These are phyloP conservation scores for Galagoides demidoff DNA, from an alignment of 2,797 vertebrate genomes.

Conservation along the genomic window DNA sequence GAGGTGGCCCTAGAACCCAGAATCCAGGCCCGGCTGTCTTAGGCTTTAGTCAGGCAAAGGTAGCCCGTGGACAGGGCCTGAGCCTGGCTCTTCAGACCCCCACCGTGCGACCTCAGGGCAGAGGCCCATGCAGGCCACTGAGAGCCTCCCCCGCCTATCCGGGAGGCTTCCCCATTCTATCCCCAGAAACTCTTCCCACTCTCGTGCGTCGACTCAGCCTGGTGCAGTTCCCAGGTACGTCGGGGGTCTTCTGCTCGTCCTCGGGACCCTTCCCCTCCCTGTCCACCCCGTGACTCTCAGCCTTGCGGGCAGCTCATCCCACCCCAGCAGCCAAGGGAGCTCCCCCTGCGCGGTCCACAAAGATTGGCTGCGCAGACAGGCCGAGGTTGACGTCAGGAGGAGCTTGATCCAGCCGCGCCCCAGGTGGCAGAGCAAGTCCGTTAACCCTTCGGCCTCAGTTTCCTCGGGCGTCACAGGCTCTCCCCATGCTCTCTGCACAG, in stretches of 20 bases:
- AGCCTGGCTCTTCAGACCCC: background rate
- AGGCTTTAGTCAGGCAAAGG: background rate
- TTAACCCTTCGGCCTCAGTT: background rate
- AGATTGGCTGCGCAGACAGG: no score
- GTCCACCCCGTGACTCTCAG: background rate
- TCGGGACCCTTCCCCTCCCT: background rate
- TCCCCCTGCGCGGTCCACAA: background rate
- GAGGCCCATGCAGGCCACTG: background rate
- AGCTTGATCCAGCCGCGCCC: background rate
- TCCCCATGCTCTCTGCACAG: background rate
- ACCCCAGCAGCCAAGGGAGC: background rate
- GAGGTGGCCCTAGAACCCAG: background rate
- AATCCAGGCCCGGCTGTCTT: background rate
- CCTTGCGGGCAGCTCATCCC: background rate
- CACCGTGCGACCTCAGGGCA: background rate
- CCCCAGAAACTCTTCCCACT: background rate
- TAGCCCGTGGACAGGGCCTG: no score
- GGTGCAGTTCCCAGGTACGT: background rate
- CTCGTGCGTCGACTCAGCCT: accelerated
- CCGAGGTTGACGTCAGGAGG: background rate
- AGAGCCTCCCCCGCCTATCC: background rate
- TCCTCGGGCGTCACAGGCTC: background rate
- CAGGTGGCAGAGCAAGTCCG: background rate
- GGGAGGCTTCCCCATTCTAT: background rate
- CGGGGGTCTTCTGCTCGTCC: no score